Evolutionary conservation across 2,113 vertebrate species (phyloP).

Genomic region (Triplophysa tibetana): DNA sequence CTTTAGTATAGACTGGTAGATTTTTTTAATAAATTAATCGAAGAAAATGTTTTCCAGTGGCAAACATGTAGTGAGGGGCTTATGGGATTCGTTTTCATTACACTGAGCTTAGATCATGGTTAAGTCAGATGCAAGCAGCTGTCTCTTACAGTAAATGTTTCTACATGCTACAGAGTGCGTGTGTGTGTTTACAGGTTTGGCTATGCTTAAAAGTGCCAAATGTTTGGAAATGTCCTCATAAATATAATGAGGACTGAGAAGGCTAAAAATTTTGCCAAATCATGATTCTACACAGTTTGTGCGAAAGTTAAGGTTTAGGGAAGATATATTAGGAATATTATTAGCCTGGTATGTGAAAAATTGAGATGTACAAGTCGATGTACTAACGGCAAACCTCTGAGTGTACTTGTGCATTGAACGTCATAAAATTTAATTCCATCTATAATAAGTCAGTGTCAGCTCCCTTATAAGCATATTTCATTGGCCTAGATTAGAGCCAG

Average conservation of each 20-base stretch:
- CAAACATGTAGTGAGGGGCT: background rate
- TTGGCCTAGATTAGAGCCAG: conserved; percentile 19
- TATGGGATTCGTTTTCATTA: background rate
- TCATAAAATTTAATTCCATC: background rate
- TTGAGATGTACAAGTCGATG: too few species aligned
- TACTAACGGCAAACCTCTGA: background rate
- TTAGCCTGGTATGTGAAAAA: too few species aligned
- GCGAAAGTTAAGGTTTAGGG: background rate
- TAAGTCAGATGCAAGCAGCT: background rate
- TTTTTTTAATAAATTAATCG: background rate
- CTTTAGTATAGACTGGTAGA: background rate
- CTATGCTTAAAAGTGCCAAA: too few species aligned
- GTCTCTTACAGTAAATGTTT: background rate
- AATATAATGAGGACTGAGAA: too few species aligned
- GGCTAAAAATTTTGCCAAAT: too few species aligned
- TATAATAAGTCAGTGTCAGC: conserved; percentile 4
- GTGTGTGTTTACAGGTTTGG: too few species aligned
- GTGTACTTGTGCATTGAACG: background rate
- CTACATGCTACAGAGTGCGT: background rate
- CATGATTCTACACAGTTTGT: too few species aligned
- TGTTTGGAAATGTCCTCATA: too few species aligned
- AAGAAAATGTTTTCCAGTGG: background rate
- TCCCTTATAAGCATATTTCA: conserved; percentile 22
- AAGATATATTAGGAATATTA: background rate
- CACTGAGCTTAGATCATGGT: background rate